Evolutionary conservation across 92 coral and sea anemone species (phyloP).

Genomic region (Meandrina meandrites): DNA sequence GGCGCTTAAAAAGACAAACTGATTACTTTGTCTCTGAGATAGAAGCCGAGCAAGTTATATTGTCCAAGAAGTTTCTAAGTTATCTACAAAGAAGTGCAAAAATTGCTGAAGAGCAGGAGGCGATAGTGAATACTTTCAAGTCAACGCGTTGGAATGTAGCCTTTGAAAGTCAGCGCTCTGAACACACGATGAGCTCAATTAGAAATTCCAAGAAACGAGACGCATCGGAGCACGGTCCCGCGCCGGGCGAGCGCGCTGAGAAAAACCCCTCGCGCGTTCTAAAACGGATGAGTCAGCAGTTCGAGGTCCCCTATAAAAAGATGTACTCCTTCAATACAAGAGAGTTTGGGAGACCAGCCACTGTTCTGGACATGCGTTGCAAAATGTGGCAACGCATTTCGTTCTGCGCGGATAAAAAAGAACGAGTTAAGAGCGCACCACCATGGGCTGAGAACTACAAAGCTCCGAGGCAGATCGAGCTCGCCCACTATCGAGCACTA

Average conservation of each 20-base stretch:
- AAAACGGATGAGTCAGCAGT: slow-evolving; percentile 68
- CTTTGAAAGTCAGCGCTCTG: slow-evolving; percentile 34
- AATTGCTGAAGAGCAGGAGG: slow-evolving; percentile 76
- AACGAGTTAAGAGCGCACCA: slow-evolving; percentile 82
- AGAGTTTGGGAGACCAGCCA: slow-evolving; percentile 68
- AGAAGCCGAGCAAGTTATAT: slow-evolving; percentile 61
- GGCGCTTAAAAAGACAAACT: slow-evolving; percentile 64
- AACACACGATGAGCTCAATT: not conserved
- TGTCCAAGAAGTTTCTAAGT: slow-evolving; percentile 75
- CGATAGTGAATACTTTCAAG: slow-evolving; percentile 51
- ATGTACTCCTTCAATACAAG: slow-evolving; percentile 66
- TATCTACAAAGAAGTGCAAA: slow-evolving; percentile 70
- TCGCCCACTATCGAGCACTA: slow-evolving; percentile 77
- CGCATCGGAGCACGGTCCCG: not conserved
- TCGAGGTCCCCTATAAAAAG: slow-evolving; percentile 84
- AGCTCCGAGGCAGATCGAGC: slow-evolving; percentile 73
- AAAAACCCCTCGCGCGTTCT: slow-evolving; percentile 45
- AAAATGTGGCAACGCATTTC: slow-evolving; percentile 84
- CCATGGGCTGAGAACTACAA: slow-evolving; percentile 55
- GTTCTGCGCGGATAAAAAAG: slow-evolving; percentile 59
- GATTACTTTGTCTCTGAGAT: slow-evolving; percentile 58
- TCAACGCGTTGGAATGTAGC: slow-evolving; percentile 52
- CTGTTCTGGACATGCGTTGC: slow-evolving; percentile 78
- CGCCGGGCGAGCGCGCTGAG: not conserved
- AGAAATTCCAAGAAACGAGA: not conserved